Base-by-base conservation (phyloP, 2,113 vertebrate genomes). In the Oophaga pumilio region DNA sequence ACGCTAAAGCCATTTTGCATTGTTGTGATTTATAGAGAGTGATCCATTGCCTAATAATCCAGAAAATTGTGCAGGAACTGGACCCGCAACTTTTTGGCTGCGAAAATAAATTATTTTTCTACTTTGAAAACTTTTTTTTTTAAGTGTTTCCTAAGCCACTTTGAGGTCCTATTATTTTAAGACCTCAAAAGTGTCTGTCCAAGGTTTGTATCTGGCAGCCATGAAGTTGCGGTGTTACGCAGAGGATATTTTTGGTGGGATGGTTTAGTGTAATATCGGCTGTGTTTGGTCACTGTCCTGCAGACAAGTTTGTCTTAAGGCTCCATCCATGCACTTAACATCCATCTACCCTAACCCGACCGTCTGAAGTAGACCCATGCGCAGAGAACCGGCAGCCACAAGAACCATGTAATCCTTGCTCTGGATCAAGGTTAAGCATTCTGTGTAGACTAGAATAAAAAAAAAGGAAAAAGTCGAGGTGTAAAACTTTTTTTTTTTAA, bases 1-100 rank as follows among this genome's bases (percentile, higher is more conserved):
- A 62, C 79, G 17, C 79, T 64, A 82, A 64, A 82, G 64, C n/a
- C 28, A 83, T 68, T 82, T 82, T 52, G 43, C 49, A 66, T 83
- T 69, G 24, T 28, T 24, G 76, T 59, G 69, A 73, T 18, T 68
- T 1, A 43, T 1, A 43, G 1, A 43, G 1, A 43, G 33, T 5
- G 33, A 43, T 43, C 33, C 33, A 43, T 43, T 43, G 33, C 33
- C 62, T 20, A 2, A 74, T 9, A 74, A 43, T 59, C 52, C 52
- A 79, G 77, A 79, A 59, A 11, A 56, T 78, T 78, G 4, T 24
- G n/a, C 6, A 20, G 33, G 15, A 15, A 13, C 24, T 9, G 8
- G n/a, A 59, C n/a, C n/a, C 53, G 0, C 14, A 79, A 59, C 14
- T 53, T 62, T 52, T 68, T 68, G 49, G 43, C 20, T 82, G 81